phyloP scores from a whole-genome alignment of 2,113 vertebrate genomes.

The Cyrtonyx montezumae region DNA sequence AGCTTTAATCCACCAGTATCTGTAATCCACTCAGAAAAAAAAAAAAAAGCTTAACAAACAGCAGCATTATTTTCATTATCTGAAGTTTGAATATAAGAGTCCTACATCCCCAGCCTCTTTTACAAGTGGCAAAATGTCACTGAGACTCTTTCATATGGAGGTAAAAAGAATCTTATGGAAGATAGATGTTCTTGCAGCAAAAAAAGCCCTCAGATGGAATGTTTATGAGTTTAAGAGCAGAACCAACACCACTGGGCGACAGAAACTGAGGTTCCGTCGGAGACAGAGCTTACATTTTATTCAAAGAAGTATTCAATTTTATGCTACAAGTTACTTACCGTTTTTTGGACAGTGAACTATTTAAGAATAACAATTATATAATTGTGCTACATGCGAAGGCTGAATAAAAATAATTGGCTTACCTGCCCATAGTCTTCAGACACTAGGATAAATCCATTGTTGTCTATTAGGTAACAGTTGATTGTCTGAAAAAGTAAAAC shows the following conservation, averaged over 20 bases:
- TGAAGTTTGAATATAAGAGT: neutral
- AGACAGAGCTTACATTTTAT: neutral
- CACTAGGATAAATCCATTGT: constrained; percentile 97
- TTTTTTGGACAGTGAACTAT: neutral
- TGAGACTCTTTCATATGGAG: neutral
- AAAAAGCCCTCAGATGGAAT: constrained; percentile 3
- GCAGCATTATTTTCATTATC: neutral
- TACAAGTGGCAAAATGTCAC: neutral
- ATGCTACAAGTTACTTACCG: neutral
- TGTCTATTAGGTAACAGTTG: constrained; percentile 98
- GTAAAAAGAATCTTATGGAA: neutral
- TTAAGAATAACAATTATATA: neutral
- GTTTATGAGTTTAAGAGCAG: constrained; percentile 46
- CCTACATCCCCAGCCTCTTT: neutral
- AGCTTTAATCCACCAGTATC: neutral
- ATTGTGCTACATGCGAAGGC: neutral
- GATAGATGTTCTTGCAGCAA: neutral
- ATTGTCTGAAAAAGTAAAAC: constrained; percentile 83
- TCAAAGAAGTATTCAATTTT: neutral
- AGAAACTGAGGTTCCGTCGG: constrained; percentile 29
- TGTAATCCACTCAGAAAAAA: neutral
- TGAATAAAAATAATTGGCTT: constrained; percentile 23
- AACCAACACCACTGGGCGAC: neutral
- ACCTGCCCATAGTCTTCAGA: constrained; percentile 94
- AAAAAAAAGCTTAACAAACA: neutral